phyloP scores from a whole-genome alignment of 2,888 invertebrate species.

The Tineola bisselliella region DNA sequence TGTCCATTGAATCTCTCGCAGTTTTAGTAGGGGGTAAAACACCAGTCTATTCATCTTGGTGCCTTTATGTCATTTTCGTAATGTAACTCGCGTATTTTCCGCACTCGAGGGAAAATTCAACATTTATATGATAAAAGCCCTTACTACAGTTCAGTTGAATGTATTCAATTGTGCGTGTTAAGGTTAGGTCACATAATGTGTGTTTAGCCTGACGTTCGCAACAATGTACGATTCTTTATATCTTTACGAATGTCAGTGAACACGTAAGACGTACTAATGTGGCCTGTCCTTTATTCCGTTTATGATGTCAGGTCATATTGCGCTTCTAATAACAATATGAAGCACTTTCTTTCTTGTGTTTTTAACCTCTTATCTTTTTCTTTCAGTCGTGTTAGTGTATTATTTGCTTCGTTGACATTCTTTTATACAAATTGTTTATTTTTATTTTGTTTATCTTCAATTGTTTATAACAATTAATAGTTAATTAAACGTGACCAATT shows the following conservation, averaged over 20 bases:
- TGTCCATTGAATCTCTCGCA: background rate
- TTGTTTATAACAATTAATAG: too few species aligned
- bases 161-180: background rate
- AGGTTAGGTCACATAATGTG: background rate
- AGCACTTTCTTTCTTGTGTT: background rate
- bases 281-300: background rate
- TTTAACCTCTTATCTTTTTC: background rate
- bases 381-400: background rate
- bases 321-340: background rate
- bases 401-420: background rate
- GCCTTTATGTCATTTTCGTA: constrained; percentile 4
- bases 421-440: background rate
- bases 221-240: too few species aligned
- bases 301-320: constrained; percentile 3
- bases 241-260: too few species aligned
- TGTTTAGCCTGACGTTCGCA: too few species aligned
- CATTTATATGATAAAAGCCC: constrained; percentile 11
- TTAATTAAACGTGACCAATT: too few species aligned
- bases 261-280: too few species aligned
- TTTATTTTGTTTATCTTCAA: background rate
- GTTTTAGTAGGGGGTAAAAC: background rate
- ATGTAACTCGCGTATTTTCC: constrained; percentile 1
- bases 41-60: background rate
- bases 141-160: background rate
- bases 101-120: constrained; percentile 3